These are phyloP conservation scores for Gymnoscopelus braueri DNA, from an alignment of 2,797 vertebrate species.

Conservation along the genomic window DNA sequence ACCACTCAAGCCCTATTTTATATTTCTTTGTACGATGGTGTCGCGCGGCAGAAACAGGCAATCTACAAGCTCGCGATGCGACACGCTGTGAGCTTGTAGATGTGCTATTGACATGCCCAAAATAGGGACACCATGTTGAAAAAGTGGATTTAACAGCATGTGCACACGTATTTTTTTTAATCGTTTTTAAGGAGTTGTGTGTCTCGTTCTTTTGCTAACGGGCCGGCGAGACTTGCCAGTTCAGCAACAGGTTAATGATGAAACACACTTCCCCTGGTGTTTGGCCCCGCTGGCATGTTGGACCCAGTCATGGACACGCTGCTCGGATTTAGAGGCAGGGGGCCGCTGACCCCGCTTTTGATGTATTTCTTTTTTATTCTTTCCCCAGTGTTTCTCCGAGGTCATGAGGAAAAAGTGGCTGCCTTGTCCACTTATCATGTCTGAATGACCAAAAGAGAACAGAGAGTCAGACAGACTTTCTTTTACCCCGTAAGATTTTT, in stretches of 20 bases:
- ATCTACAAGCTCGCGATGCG: too few species aligned
- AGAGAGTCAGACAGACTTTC: slow-evolving; percentile 32
- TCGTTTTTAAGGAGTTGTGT: slow-evolving; percentile 8
- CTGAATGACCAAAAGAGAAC: slow-evolving; percentile 15
- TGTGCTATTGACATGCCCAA: too few species aligned
- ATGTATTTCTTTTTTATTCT: slow-evolving; percentile 35
- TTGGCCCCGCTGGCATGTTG: slow-evolving; percentile 45
- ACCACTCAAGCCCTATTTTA: too few species aligned
- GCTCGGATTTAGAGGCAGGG: slow-evolving; percentile 47
- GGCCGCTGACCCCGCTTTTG: slow-evolving; percentile 58
- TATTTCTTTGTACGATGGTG: too few species aligned
- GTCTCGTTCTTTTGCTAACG: background rate
- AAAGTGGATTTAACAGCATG: too few species aligned
- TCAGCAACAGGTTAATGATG: slow-evolving; percentile 67
- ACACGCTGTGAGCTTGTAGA: too few species aligned
- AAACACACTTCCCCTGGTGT: slow-evolving; percentile 28
- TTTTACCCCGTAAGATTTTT: background rate
- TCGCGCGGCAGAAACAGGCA: too few species aligned
- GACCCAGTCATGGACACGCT: slow-evolving; percentile 48
- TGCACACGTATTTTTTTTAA: too few species aligned
- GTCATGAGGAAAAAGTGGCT: slow-evolving; percentile 48
- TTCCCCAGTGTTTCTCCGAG: slow-evolving; percentile 38
- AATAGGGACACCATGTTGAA: too few species aligned
- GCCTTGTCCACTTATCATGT: slow-evolving; percentile 47
- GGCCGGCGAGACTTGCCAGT: slow-evolving; percentile 40